Conservation (phyloP, 2,888 invertebrate species). For the Leptarthrus brevirostris region DNA sequence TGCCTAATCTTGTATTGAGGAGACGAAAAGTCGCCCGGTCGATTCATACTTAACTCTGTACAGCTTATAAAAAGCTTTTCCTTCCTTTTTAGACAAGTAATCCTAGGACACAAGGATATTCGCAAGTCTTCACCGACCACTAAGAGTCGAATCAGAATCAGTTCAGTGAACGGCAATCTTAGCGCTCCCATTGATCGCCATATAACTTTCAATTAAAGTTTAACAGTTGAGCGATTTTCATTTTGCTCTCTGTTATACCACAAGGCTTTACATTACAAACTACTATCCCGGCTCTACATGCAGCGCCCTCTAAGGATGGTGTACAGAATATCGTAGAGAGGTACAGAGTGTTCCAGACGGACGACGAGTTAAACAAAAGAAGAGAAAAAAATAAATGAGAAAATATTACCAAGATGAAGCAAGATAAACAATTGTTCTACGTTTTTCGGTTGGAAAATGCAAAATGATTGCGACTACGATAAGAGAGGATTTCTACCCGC, state of each 20-base stretch:
- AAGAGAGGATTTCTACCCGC: not conserved
- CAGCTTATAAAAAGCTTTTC: slow-evolving; percentile 7
- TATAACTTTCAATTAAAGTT: slow-evolving; percentile 44
- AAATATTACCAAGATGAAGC: slow-evolving; percentile 8
- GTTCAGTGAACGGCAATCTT: not conserved
- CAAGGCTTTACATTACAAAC: no score
- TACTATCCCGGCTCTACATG: not conserved
- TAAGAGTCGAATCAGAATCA: slow-evolving; percentile 15
- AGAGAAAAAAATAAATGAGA: not conserved
- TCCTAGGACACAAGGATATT: not conserved
- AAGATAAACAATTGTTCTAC: slow-evolving; percentile 2
- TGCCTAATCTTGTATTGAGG: not conserved
- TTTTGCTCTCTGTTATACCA: no score
- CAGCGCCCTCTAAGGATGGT: no score
- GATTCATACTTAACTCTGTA: not conserved
- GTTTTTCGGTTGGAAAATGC: not conserved
- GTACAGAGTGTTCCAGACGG: no score
- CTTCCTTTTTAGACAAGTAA: not conserved
- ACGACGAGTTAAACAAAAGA: not conserved
- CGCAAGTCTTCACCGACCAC: not conserved
- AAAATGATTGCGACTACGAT: slow-evolving; percentile 13
- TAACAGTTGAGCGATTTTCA: slow-evolving; percentile 33
- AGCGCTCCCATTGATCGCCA: slow-evolving; percentile 1
- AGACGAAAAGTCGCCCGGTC: not conserved
- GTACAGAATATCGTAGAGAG: no score